Evolutionary conservation across 2,888 invertebrate genomes (phyloP), one percentile per base, ranked within the genome.

Genomic region (Coremacera marginata): DNA sequence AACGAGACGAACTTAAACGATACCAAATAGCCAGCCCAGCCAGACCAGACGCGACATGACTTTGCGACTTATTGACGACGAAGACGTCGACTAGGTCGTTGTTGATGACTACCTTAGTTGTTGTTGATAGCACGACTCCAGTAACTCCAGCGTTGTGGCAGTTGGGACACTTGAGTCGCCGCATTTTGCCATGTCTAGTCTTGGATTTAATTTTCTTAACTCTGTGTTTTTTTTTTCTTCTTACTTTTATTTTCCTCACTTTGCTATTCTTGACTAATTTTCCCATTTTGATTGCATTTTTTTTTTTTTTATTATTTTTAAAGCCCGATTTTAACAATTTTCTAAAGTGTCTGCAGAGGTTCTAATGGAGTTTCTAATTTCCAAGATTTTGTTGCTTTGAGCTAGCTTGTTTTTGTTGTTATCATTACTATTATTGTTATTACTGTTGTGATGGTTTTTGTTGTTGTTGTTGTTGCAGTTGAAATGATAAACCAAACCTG

Each of bases 311-410:
- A 16, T 22, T 2, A 2, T 19, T 22, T 3, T 9, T 19, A n/a
- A 57, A 14, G 52, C 25, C 19, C 19, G 16, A 52, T 14, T 19
- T 9, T 5, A 62, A 73, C 82, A 85, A 86, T 85, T 85, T 84
- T 75, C 82, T 84, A 84, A 86, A 85, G 85, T 86, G 86, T 86
- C 85, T 86, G 82, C 78, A 80, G 77, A 85, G 85, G 85, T 83
- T 85, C 85, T 86, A 86, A 86, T 86, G 85, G 82, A 78, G 78
- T 76, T 78, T 79, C 77, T 80, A 79, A 78, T 80, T 77, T 80
- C 37, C 74, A 73, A 52, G 57, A 60, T 68, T 60, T 68, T 34
- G 37, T 57, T 84, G 85, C 80, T 82, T 80, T 83, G 83, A 68
- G 68, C 9, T 19, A 19, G 57, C 22, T 84, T 19, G 51, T 31